phyloP scores from a whole-genome alignment of 2,113 vertebrate genomes.

The mouse (Mus musculus) region DNA sequence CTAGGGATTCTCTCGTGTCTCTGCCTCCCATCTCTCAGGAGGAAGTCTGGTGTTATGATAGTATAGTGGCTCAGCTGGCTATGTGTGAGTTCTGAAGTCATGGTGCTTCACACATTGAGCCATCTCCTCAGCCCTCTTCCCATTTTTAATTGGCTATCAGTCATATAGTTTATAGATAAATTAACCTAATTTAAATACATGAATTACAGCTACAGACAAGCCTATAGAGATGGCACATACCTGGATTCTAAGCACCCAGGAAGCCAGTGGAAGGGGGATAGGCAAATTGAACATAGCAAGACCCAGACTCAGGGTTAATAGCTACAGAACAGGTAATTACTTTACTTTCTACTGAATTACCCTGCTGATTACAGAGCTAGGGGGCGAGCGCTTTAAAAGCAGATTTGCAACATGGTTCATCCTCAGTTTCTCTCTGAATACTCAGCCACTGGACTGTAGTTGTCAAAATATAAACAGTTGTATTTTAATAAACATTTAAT shows the following conservation, averaged over 20 bases:
- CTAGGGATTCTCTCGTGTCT: background rate
- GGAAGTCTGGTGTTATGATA: background rate
- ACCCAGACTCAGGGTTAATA: background rate
- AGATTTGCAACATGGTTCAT: background rate
- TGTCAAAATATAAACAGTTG: slow-evolving; percentile 5
- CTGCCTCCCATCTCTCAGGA: too few species aligned
- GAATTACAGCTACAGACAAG: background rate
- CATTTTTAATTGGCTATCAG: background rate
- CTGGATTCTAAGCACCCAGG: background rate
- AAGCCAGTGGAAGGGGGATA: background rate
- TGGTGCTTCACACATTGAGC: background rate
- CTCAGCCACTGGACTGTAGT: background rate
- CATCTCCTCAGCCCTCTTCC: too few species aligned
- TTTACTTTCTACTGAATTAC: slow-evolving; percentile 34
- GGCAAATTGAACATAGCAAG: background rate
- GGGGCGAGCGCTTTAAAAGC: background rate
- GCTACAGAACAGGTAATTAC: background rate
- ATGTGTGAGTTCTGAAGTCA: too few species aligned
- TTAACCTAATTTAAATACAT: background rate
- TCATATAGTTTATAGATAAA: background rate
- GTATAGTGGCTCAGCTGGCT: background rate
- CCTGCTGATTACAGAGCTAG: background rate
- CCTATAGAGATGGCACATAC: background rate
- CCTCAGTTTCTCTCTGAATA: background rate
- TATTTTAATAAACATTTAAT: slow-evolving; percentile 28